These are phyloP conservation scores for Podilymbus podiceps DNA, from an alignment of 2,113 vertebrate genomes.

Conservation along the genomic window DNA sequence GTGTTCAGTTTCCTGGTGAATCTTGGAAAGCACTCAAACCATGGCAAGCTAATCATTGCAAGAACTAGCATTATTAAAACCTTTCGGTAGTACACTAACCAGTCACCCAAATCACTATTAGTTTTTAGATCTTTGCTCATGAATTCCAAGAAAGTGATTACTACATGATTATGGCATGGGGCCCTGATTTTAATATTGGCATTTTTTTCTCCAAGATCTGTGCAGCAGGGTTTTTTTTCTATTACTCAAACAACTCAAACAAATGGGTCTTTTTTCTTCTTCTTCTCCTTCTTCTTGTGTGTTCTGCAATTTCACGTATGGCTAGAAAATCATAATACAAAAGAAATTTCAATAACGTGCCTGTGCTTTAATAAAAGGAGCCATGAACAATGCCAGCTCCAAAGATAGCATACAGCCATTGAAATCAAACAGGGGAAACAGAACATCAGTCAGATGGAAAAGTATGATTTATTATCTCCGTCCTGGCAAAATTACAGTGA, in stretches of 20 bases:
- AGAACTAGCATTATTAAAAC: not conserved
- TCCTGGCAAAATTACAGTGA: constrained; percentile 48
- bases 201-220: not conserved
- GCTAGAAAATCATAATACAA: constrained; percentile 58
- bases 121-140: not conserved
- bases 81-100: not conserved
- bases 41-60: not conserved
- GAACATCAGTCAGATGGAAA: constrained; percentile 58
- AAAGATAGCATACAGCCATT: constrained; percentile 37
- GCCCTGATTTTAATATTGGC: not conserved
- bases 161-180: not conserved
- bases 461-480: constrained; percentile 69
- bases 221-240: not conserved
- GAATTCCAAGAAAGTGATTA: constrained; percentile 18
- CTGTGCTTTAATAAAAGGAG: constrained; percentile 65
- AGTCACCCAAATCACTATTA: not conserved
- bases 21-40: not conserved
- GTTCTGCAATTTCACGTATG: constrained; percentile 53
- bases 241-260: too few relatives aligned
- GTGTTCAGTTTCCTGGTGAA: not conserved
- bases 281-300: not conserved
- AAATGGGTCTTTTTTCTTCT: not conserved
- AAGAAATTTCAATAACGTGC: constrained; percentile 48
- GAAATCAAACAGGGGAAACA: constrained; percentile 56
- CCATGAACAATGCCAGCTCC: constrained; percentile 40